Percentiles rank a stretch among this genome's conserved stretches.
phyloP scores from a whole-genome alignment of 1,140 invertebrate genomes.

The Octopus sinensis region DNA sequence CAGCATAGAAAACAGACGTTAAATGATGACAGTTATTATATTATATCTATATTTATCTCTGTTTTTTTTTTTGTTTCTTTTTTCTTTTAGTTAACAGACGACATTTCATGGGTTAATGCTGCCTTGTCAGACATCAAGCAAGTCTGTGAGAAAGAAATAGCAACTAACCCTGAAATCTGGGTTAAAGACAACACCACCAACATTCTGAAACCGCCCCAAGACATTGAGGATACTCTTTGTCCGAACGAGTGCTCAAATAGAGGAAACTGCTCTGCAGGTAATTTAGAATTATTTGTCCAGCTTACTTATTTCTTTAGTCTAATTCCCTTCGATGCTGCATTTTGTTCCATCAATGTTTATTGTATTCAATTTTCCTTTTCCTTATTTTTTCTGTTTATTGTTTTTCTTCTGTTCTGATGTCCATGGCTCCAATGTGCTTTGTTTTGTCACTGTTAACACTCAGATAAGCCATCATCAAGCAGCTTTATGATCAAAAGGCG shows the following conservation, averaged over 20 bases:
- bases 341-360: too few relatives aligned
- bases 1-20: too few relatives aligned
- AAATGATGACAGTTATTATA: too few relatives aligned
- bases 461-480: too few relatives aligned
- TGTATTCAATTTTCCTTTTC: too few relatives aligned
- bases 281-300: not conserved
- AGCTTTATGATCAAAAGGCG: too few relatives aligned
- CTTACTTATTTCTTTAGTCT: not conserved
- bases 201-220: slow-evolving; percentile 19
- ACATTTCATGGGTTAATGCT: slow-evolving; percentile 25
- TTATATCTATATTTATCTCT: not conserved
- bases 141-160: slow-evolving; percentile 34
- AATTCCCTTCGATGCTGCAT: too few relatives aligned
- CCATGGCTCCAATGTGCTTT: too few relatives aligned
- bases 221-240: slow-evolving; percentile 32
- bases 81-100: slow-evolving; percentile 33
- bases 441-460: too few relatives aligned
- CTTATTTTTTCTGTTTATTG: too few relatives aligned
- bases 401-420: too few relatives aligned
- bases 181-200: slow-evolving; percentile 15
- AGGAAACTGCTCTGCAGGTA: slow-evolving; percentile 34
- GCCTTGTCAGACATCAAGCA: slow-evolving; percentile 33
- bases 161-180: slow-evolving; percentile 32
- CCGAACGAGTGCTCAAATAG: slow-evolving; percentile 33
- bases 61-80: not conserved